phyloP scores from a whole-genome alignment of 2,888 invertebrate genomes.

The Drosophila atripex region DNA sequence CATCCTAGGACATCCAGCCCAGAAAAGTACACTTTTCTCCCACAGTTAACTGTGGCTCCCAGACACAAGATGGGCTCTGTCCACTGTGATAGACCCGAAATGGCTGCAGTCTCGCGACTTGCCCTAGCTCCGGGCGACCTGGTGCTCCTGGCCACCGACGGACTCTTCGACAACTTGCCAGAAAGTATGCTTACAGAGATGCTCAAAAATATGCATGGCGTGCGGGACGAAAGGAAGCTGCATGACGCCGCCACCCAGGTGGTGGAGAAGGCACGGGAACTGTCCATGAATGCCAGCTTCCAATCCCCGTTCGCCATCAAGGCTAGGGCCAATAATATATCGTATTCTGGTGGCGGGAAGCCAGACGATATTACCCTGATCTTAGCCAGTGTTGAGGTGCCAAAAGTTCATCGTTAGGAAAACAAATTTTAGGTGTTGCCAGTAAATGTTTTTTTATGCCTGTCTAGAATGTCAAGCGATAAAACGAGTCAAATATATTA shows the following conservation, averaged over 20 bases:
- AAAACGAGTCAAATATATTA: slow-evolving; percentile 14
- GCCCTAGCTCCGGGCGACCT: slow-evolving; percentile 94
- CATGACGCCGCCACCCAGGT: slow-evolving; percentile 50
- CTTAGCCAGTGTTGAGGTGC: slow-evolving; percentile 56
- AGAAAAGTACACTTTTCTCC: no score
- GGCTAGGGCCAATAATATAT: slow-evolving; percentile 43
- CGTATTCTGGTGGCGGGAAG: slow-evolving; percentile 49
- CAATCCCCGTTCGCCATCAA: slow-evolving; percentile 58
- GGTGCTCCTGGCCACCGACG: slow-evolving; percentile 97
- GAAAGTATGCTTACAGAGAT: slow-evolving; percentile 93
- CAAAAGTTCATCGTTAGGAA: neutral
- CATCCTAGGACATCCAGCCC: no score
- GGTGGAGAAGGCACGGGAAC: slow-evolving; percentile 45
- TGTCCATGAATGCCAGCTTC: slow-evolving; percentile 37
- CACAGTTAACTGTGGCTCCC: slow-evolving; percentile 94
- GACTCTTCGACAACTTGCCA: slow-evolving; percentile 98
- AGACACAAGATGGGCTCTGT: slow-evolving; percentile 91
- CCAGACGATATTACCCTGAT: slow-evolving; percentile 68
- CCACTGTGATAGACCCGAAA: slow-evolving; percentile 94
- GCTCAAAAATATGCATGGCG: slow-evolving; percentile 86
- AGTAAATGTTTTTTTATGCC: slow-evolving; percentile 32
- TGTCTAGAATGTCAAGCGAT: slow-evolving; percentile 19
- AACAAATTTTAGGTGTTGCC: slow-evolving; percentile 1
- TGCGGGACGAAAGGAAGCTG: slow-evolving; percentile 15
- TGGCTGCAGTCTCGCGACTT: slow-evolving; percentile 93